Conservation (phyloP, 1,140 invertebrate species). For the Maniola jurtina region DNA sequence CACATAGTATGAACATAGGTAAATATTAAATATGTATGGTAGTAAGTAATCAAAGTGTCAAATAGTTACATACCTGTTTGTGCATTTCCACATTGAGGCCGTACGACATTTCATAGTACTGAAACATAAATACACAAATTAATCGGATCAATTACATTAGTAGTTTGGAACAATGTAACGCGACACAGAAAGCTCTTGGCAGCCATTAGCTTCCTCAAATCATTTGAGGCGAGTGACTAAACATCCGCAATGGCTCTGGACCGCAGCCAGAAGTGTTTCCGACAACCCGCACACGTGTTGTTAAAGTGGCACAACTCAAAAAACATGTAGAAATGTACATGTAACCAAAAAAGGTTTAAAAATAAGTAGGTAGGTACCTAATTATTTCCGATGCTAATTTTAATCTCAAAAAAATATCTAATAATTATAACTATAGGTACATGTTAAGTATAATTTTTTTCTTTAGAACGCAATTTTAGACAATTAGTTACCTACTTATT, state of each 20-base stretch:
- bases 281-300: conserved; percentile 36
- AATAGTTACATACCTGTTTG: conserved; percentile 92
- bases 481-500: no score
- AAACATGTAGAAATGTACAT: not conserved
- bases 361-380: no score
- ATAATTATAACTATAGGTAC: no score
- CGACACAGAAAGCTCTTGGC: conserved; percentile 66
- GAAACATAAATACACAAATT: conserved; percentile 82
- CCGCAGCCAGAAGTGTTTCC: conserved; percentile 71
- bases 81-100: conserved; percentile 99
- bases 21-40: not conserved
- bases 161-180: conserved; percentile 51
- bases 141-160: conserved; percentile 57
- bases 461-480: no score
- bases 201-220: conserved; percentile 71
- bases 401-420: no score
- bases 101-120: conserved; percentile 99
- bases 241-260: conserved; percentile 73
- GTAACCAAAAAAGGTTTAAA: no score
- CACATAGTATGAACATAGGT: not conserved
- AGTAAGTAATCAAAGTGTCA: not conserved
- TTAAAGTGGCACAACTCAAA: conserved; percentile 3
- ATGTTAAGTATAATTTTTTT: no score
- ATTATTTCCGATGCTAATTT: no score
- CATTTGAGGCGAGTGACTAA: conserved; percentile 74